Conservation (phyloP, 2,888 invertebrate species). For the Xylota sylvarum region DNA sequence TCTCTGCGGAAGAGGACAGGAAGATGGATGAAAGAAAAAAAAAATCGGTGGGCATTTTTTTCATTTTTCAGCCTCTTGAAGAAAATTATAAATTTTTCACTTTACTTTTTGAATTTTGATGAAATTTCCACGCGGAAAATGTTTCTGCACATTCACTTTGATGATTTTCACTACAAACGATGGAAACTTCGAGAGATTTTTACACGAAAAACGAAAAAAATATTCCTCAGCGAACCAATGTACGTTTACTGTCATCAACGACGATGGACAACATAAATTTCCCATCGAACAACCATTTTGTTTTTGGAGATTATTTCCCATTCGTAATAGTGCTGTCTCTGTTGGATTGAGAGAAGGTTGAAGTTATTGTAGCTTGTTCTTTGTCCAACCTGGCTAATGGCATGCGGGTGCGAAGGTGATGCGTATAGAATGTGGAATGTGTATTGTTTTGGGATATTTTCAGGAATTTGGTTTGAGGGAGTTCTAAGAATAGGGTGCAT, state of each 20-base stretch:
- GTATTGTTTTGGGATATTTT: conserved; percentile 61
- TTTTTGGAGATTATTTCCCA: conserved; percentile 15
- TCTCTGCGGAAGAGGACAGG: conserved; percentile 8
- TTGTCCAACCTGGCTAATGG: not conserved
- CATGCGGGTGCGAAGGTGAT: conserved; percentile 1
- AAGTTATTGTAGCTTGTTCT: not conserved
- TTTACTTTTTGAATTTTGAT: conserved; percentile 50
- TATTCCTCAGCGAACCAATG: conserved; percentile 26
- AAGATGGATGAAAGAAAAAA: conserved; percentile 26
- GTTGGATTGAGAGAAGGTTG: conserved; percentile 8
- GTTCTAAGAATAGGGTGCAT: conserved; percentile 14
- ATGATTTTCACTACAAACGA: conserved; percentile 14
- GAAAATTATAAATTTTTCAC: conserved; percentile 44
- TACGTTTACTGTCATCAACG: conserved; percentile 44
- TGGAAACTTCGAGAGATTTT: conserved; percentile 32
- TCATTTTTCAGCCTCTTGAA: conserved; percentile 29
- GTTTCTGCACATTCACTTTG: conserved; percentile 46
- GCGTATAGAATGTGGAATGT: not conserved
- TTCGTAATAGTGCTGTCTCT: conserved; percentile 22
- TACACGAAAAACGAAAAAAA: conserved; percentile 35
- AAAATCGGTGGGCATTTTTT: conserved; percentile 19
- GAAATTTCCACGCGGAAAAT: conserved; percentile 12
- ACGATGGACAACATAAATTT: conserved; percentile 57
- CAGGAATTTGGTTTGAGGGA: not conserved
- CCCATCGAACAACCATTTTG: conserved; percentile 55